Conservation (phyloP, 2,888 invertebrate genomes). For the Calliscelio sp. region DNA sequence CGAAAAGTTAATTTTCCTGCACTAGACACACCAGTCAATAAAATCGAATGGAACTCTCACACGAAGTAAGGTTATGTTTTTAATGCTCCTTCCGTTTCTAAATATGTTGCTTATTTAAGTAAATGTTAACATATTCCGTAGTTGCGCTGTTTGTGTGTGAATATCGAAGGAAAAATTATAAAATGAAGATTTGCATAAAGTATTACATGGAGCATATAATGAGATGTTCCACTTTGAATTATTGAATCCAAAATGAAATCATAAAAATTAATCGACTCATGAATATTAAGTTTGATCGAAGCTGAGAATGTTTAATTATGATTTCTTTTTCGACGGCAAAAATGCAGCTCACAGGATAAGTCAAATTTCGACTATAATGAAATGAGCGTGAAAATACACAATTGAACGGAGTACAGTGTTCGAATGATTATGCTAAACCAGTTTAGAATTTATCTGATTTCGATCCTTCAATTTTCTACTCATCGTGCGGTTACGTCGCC, state of each 20-base stretch:
- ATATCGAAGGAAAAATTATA: constrained; percentile 20
- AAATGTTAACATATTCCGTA: not conserved
- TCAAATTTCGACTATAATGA: not conserved
- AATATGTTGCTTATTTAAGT: too few relatives aligned
- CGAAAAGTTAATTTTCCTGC: not conserved
- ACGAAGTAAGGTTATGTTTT: constrained; percentile 27
- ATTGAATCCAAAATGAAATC: constrained; percentile 57
- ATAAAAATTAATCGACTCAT: constrained; percentile 57
- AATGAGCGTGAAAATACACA: constrained; percentile 17
- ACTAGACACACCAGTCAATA: constrained; percentile 1
- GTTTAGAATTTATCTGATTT: constrained; percentile 34
- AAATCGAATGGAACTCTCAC: not conserved
- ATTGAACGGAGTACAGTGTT: constrained; percentile 30
- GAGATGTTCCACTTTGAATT: constrained; percentile 35
- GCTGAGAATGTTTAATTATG: constrained; percentile 43
- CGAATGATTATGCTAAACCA: constrained; percentile 42
- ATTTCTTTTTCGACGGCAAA: constrained; percentile 16
- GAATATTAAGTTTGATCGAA: constrained; percentile 43
- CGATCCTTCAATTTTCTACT: constrained; percentile 52
- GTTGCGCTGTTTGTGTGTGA: not conserved
- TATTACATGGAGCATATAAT: constrained; percentile 21
- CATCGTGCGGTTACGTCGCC: constrained; percentile 37
- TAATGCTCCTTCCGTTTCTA: not conserved
- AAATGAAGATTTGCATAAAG: constrained; percentile 38
- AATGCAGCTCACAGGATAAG: too few relatives aligned